Conservation (phyloP, 2,888 invertebrate genomes). For the Atrina japonica region DNA sequence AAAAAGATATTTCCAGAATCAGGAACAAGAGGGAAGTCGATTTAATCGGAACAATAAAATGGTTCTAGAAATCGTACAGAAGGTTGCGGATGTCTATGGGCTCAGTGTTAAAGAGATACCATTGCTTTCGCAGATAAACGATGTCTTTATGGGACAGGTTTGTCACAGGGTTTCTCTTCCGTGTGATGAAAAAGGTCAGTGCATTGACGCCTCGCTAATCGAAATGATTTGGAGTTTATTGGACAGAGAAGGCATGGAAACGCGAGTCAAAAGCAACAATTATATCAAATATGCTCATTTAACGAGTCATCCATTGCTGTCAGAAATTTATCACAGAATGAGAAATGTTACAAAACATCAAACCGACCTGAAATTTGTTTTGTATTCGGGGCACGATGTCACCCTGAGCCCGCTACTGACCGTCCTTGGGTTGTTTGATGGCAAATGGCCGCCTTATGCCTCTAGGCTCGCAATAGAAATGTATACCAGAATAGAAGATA, state of each 20-base stretch:
- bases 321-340: constrained; percentile 85
- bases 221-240: constrained; percentile 63
- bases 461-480: constrained; percentile 93
- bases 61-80: constrained; percentile 85
- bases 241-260: constrained; percentile 49
- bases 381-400: constrained; percentile 96
- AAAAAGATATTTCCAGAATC: constrained; percentile 82
- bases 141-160: constrained; percentile 90
- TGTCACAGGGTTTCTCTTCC: constrained; percentile 92
- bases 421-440: constrained; percentile 87
- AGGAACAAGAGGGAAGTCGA: constrained; percentile 28
- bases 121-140: constrained; percentile 86
- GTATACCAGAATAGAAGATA: constrained; percentile 81
- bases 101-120: constrained; percentile 84
- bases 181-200: constrained; percentile 83
- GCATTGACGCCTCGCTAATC: constrained; percentile 59
- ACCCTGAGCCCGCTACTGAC: constrained; percentile 91
- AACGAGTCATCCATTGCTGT: constrained; percentile 90
- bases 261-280: constrained; percentile 39
- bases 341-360: constrained; percentile 41
- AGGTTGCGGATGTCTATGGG: constrained; percentile 86
- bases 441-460: constrained; percentile 89
- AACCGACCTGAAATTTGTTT: constrained; percentile 82
- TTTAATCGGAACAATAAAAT: constrained; percentile 82
- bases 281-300: constrained; percentile 85